Evolutionary conservation across 2,113 vertebrate genomes (phyloP), one percentile per base, ranked within the genome.

Genomic region (Spermophilus dauricus): DNA sequence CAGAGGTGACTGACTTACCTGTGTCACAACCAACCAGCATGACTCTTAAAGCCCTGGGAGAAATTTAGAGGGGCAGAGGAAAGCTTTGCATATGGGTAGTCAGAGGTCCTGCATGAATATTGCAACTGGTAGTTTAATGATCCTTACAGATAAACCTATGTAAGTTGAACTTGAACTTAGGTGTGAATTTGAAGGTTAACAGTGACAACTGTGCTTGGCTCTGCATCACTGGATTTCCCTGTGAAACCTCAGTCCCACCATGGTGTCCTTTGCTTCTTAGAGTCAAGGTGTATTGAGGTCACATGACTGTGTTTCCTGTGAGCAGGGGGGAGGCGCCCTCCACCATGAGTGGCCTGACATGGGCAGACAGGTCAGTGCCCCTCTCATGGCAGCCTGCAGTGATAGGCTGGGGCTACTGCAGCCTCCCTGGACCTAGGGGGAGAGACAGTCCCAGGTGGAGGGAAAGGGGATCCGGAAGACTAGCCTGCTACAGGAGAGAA

Each of bases 331-430:
- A 14, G 45, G 53, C 2, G 6, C 45, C 73, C 7, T 65, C 18
- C 51, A 4, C 37, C 1, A 0, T 8, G 5, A 22, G 42, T 34
- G 61, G 67, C 5, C 6, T 10, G 32, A 2, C 1, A 2, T 0
- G 0, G n/a, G 5, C 42, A 87, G 28, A 45, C 4, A n/a, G 1
- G 4, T 18, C 92, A 81, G 63, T 22, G 61, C 61, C 51, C 12
- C n/a, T 13, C 14, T 5, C 4, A 39, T 2, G 3, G 42, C 6
- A 17, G 11, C 51, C 37, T 42, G 2, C 72, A 6, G 30, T 22
- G 45, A 34, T 20, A 20, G 11, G 26, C 0, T 9, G 72, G 65
- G 14, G 12, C 67, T 9, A 0, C 16, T 2, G 4, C 13, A 18
- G 58, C 58, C 39, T 61, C 39, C 61, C 4, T 5, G 39, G 22